A percentile compares a stretch with the other conserved stretches of the same genome.
phyloP scores from a whole-genome alignment of 2,113 vertebrate genomes.

The Zeus faber region DNA sequence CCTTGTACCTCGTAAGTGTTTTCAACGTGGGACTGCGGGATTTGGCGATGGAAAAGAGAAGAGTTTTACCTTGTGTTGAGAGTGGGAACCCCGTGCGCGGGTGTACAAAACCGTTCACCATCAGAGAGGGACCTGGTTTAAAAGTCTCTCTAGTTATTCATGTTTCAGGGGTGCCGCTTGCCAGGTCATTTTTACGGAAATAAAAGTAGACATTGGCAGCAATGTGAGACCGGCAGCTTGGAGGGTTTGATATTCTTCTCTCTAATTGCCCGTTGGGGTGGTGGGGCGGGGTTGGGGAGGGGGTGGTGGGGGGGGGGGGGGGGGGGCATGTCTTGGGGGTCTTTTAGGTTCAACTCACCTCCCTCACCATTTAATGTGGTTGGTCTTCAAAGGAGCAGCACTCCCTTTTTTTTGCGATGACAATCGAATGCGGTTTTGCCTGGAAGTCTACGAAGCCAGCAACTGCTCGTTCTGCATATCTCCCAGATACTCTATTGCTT shows the following conservation, averaged over 20 bases:
- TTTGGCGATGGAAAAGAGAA: no score
- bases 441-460: slow-evolving; percentile 38
- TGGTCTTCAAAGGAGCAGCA: slow-evolving; percentile 54
- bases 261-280: slow-evolving; percentile 54
- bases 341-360: slow-evolving; percentile 48
- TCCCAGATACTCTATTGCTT: slow-evolving; percentile 55
- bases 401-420: slow-evolving; percentile 48
- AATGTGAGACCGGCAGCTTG: slow-evolving; percentile 51
- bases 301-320: slow-evolving; percentile 34
- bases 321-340: slow-evolving; percentile 45
- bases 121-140: slow-evolving; percentile 31
- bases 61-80: no score
- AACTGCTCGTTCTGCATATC: slow-evolving; percentile 55
- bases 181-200: slow-evolving; percentile 66
- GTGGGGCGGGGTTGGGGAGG: no score
- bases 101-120: no score
- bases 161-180: slow-evolving; percentile 41
- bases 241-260: slow-evolving; percentile 36
- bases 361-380: slow-evolving; percentile 55
- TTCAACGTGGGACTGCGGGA: no score
- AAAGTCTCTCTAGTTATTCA: slow-evolving; percentile 38
- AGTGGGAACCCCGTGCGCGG: no score
- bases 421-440: slow-evolving; percentile 47
- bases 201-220: slow-evolving; percentile 66
- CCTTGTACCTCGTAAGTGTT: no score